A percentile compares a stretch with the other conserved stretches of the same genome.
Evolutionary conservation across 30 jellyfish, hydroid and myxozoan species (phyloP).

Genomic region (Aurelia aurita): DNA sequence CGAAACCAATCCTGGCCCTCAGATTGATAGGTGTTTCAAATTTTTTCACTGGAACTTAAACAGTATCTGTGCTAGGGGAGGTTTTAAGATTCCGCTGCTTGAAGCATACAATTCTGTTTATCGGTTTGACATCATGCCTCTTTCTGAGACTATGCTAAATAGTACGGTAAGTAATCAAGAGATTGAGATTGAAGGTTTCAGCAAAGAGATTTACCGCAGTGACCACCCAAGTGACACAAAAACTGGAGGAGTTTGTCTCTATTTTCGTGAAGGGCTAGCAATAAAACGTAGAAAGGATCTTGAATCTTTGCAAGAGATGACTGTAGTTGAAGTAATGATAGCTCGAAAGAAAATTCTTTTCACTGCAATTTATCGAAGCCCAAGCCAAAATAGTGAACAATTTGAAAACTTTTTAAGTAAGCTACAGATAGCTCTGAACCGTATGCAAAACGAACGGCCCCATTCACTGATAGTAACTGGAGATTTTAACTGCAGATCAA

Average conservation of each 20-base stretch:
- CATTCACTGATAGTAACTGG: slow-evolving; percentile 40
- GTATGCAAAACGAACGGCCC: slow-evolving; percentile 22
- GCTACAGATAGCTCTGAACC: slow-evolving; percentile 10
- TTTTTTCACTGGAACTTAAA: slow-evolving; percentile 15
- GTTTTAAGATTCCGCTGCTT: slow-evolving; percentile 17
- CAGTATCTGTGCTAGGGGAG: neutral
- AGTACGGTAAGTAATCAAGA: too few relatives aligned
- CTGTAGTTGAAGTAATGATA: neutral
- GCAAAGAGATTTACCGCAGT: too few relatives aligned
- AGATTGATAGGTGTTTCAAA: slow-evolving; percentile 7
- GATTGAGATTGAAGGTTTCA: too few relatives aligned
- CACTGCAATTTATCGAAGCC: slow-evolving; percentile 28
- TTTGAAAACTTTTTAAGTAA: neutral
- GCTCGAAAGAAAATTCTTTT: slow-evolving; percentile 6
- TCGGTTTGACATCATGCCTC: slow-evolving; percentile 14
- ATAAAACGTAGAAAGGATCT: slow-evolving; percentile 35
- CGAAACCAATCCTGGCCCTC: slow-evolving; percentile 40
- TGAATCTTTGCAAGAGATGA: slow-evolving; percentile 23
- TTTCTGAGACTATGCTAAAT: too few relatives aligned
- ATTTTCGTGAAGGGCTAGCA: too few relatives aligned
- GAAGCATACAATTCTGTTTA: slow-evolving; percentile 24
- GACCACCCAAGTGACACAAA: too few relatives aligned
- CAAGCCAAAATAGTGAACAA: neutral
- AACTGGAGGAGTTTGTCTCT: too few relatives aligned
- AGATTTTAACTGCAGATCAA: slow-evolving; percentile 44